phyloP scores from a whole-genome alignment of 2,797 vertebrate species.

The Darevskia nairensis region DNA sequence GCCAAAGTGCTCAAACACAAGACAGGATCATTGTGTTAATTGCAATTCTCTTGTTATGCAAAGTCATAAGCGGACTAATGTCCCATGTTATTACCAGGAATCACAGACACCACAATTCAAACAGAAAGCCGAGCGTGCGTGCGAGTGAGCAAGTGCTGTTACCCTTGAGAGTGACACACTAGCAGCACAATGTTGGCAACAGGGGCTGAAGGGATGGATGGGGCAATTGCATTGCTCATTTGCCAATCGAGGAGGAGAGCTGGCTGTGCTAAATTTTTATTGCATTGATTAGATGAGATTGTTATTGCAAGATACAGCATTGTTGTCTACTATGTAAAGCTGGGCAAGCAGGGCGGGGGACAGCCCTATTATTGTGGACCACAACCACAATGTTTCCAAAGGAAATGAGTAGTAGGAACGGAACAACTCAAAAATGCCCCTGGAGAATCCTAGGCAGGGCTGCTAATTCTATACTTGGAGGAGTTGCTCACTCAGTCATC shows the following conservation, averaged over 20 bases:
- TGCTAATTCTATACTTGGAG: neutral
- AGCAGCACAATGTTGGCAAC: too few relatives aligned
- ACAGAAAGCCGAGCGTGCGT: conserved; percentile 12
- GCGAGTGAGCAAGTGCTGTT: neutral
- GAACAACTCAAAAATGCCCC: neutral
- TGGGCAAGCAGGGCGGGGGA: neutral
- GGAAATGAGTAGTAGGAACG: neutral
- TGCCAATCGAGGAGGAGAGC: neutral
- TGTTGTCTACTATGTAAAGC: rapidly evolving
- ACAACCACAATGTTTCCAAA: neutral
- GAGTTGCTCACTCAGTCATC: neutral
- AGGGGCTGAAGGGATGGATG: neutral
- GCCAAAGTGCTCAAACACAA: conserved; percentile 50
- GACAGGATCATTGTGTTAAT: conserved; percentile 60
- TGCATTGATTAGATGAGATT: neutral
- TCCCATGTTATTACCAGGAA: conserved; percentile 69
- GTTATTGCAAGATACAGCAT: neutral
- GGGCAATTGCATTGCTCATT: neutral
- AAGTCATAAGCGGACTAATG: conserved; percentile 70
- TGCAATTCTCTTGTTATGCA: conserved; percentile 66
- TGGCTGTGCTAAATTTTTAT: too few relatives aligned
- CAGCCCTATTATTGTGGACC: too few relatives aligned
- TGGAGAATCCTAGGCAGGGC: neutral
- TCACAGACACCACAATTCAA: conserved; percentile 41
- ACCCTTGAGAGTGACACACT: neutral